A percentile compares a stretch with the other conserved stretches of the same genome.
Conservation (phyloP, 2,888 invertebrate genomes). For the Stenichneumon culpator region DNA sequence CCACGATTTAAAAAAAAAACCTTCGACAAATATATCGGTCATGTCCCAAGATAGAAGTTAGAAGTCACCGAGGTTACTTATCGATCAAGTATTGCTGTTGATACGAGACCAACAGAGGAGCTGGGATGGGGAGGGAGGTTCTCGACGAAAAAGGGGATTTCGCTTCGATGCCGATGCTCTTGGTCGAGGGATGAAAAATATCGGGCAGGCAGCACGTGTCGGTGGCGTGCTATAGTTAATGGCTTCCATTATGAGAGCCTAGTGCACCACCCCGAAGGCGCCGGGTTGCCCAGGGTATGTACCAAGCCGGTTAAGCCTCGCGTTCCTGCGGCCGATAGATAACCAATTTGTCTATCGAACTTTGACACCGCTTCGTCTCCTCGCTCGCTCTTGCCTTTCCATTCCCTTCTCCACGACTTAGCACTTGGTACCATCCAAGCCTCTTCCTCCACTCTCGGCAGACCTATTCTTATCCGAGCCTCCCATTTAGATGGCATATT, state of each 20-base stretch:
- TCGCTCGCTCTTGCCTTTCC: background rate
- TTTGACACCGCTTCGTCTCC: slow-evolving; percentile 35
- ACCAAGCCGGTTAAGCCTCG: slow-evolving; percentile 8
- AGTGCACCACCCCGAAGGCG: slow-evolving; percentile 34
- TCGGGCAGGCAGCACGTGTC: slow-evolving; percentile 77
- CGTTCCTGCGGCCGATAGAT: slow-evolving; percentile 45
- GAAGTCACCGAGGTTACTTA: slow-evolving; percentile 34
- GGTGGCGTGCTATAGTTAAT: slow-evolving; percentile 78
- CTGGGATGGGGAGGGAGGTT: background rate
- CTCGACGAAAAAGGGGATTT: slow-evolving; percentile 19
- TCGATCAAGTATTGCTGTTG: slow-evolving; percentile 56
- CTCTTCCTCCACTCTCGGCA: background rate
- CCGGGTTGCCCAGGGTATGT: slow-evolving; percentile 21
- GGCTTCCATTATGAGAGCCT: slow-evolving; percentile 77
- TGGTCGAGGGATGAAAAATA: slow-evolving; percentile 78
- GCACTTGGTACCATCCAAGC: background rate
- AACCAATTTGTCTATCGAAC: slow-evolving; percentile 58
- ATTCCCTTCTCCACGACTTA: background rate
- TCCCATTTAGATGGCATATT: background rate
- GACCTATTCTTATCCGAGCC: background rate
- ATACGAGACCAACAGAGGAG: slow-evolving; percentile 8
- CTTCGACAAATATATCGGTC: background rate
- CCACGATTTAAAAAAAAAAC: background rate
- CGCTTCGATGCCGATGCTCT: slow-evolving; percentile 60
- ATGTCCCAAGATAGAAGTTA: background rate